Percentiles rank a stretch among this genome's conserved stretches.
Conservation (phyloP, 2,888 invertebrate genomes). For the Linnaemya tessellans region DNA sequence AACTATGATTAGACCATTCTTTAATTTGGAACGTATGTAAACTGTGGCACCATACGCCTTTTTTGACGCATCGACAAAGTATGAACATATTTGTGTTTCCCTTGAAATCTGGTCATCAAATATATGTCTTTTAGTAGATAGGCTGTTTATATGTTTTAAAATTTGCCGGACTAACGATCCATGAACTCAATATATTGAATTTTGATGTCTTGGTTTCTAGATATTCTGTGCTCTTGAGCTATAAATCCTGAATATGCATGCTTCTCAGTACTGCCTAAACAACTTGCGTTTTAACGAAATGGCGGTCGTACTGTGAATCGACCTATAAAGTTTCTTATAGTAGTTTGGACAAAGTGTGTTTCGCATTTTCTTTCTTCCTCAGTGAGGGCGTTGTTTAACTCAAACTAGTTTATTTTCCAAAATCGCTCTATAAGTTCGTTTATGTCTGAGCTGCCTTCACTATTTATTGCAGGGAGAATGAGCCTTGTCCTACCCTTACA, state of each 20-base stretch:
- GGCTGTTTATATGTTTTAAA: background rate
- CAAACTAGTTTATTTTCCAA: background rate
- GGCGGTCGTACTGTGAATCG: background rate
- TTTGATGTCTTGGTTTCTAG: background rate
- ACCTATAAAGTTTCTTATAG: background rate
- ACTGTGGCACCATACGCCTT: too few relatives aligned
- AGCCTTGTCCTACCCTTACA: too few relatives aligned
- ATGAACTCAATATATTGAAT: background rate
- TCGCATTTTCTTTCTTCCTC: background rate
- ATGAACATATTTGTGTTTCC: background rate
- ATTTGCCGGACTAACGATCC: background rate
- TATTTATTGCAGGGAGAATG: too few relatives aligned
- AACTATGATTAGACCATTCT: too few relatives aligned
- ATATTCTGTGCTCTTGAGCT: background rate
- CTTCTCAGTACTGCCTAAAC: background rate
- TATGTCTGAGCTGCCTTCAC: background rate
- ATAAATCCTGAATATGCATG: background rate
- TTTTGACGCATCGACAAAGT: conserved; percentile 1
- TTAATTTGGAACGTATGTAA: too few relatives aligned
- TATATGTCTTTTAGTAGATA: conserved; percentile 12
- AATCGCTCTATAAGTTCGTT: background rate
- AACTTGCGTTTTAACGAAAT: background rate
- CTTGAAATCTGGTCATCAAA: background rate
- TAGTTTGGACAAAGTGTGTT: background rate
- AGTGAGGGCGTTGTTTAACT: background rate